Conservation (phyloP, 2,797 vertebrate species). For the Nyctalus aviator region DNA sequence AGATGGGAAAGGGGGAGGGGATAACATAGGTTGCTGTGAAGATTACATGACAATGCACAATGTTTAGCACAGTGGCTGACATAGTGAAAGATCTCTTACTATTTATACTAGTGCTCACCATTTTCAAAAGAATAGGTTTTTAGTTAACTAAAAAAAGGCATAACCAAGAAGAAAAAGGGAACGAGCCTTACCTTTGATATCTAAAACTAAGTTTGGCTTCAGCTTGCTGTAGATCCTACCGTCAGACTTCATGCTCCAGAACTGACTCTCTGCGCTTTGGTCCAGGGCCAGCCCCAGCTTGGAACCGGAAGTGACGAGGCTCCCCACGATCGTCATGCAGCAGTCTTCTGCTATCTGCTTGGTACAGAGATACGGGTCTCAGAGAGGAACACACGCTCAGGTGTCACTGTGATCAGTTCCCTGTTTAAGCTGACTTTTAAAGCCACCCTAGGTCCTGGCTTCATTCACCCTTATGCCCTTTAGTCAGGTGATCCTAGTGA, state of each 20-base stretch:
- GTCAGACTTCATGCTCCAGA: slow-evolving; percentile 93
- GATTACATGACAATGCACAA: background rate
- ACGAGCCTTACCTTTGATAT: slow-evolving; percentile 95
- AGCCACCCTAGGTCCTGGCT: background rate
- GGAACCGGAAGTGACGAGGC: slow-evolving; percentile 93
- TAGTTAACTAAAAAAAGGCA: background rate
- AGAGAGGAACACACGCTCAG: background rate
- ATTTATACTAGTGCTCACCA: background rate
- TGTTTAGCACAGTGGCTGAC: background rate
- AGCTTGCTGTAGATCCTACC: slow-evolving; percentile 93
- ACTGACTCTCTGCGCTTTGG: slow-evolving; percentile 90
- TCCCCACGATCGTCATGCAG: slow-evolving; percentile 92
- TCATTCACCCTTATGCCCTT: background rate
- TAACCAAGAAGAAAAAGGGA: background rate
- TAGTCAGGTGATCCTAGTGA: rapidly evolving
- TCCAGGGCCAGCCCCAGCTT: slow-evolving; percentile 93
- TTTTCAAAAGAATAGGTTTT: background rate
- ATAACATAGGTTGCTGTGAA: background rate
- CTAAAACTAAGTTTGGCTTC: slow-evolving; percentile 94
- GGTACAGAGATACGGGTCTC: slow-evolving; percentile 33
- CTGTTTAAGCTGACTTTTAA: background rate
- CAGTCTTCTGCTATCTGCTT: slow-evolving; percentile 94
- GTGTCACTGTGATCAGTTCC: background rate
- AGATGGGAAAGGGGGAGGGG: background rate
- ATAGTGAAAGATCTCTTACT: background rate